Evolutionary conservation across 2,113 vertebrate species (phyloP), one percentile per base, ranked within the genome.

Genomic region (Cairina moschata): DNA sequence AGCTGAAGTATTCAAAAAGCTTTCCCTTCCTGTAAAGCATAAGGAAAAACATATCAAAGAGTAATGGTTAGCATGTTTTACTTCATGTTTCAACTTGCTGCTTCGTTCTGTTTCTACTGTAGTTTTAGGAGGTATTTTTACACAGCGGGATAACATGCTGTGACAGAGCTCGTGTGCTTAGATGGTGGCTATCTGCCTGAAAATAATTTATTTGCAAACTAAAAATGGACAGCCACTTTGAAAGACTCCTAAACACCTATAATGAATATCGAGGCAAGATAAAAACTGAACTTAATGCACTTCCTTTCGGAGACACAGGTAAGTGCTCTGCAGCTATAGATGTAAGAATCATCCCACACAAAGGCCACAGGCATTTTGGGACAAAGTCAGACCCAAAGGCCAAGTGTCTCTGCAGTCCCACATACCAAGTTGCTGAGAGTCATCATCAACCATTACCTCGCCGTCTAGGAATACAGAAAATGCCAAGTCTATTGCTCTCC

Each of bases 21-120:
- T 55, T 86, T 65, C n/a, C 29, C 86, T 81, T 91, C 60, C 28
- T 75, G 48, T 72, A 86, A 93, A 96, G 67, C 80, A 26, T 12
- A 22, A 92, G 60, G 31, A 44, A 83, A 68, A 88, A 81, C 48
- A 54, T 95, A 95, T 93, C 92, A 97, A 96, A 97, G 92, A 68
- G n/a, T 83, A 65, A 69, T 91, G 69, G 52, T 84, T 91, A 59
- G 11, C 77, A 72, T 79, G 92, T 56, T 83, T 91, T 62, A 67
- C 68, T 86, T 83, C 94, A 79, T 91, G 95, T 95, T 84, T 44
- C 93, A 78, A 92, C 95, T 62, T 91, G 95, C 60, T 11, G 3
- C 87, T 95, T 90, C 77, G 69, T 82, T 95, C 86, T 72, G 65
- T 90, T 95, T 91, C 90, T 81, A 16, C 80, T n/a, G 26, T 18